Conservation (phyloP, 1,140 invertebrate genomes). For the Leptonema lineaticorne region DNA sequence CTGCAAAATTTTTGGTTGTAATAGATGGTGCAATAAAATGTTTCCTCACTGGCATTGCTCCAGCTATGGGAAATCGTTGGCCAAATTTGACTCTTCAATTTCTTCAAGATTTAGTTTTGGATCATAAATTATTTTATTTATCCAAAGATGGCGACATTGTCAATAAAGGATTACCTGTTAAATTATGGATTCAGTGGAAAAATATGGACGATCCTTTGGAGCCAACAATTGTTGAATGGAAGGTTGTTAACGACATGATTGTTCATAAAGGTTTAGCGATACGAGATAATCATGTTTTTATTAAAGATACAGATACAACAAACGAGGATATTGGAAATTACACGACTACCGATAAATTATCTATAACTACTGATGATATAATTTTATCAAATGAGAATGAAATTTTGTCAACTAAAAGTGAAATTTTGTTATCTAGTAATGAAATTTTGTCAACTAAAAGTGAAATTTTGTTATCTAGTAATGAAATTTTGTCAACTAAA, state of each 20-base stretch:
- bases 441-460: too few relatives aligned
- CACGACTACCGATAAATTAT: not conserved
- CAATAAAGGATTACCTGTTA: constrained; percentile 55
- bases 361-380: not conserved
- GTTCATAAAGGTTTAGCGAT: constrained; percentile 59
- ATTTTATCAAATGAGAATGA: too few relatives aligned
- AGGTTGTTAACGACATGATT: constrained; percentile 57
- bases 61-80: constrained; percentile 58
- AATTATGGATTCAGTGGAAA: constrained; percentile 57
- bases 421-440: too few relatives aligned
- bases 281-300: constrained; percentile 45
- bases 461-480: too few relatives aligned
- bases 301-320: not conserved
- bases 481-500: too few relatives aligned
- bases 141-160: constrained; percentile 51
- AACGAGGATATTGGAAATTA: not conserved
- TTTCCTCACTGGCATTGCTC: constrained; percentile 57
- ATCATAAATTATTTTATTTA: constrained; percentile 51
- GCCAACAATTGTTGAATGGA: constrained; percentile 55
- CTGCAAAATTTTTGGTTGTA: constrained; percentile 47
- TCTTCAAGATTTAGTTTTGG: constrained; percentile 54
- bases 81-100: constrained; percentile 54
- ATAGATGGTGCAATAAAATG: constrained; percentile 57
- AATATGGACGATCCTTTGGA: constrained; percentile 50
- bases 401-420: too few relatives aligned